phyloP scores from a whole-genome alignment of 2,888 invertebrate species.

The Tachina fera region DNA sequence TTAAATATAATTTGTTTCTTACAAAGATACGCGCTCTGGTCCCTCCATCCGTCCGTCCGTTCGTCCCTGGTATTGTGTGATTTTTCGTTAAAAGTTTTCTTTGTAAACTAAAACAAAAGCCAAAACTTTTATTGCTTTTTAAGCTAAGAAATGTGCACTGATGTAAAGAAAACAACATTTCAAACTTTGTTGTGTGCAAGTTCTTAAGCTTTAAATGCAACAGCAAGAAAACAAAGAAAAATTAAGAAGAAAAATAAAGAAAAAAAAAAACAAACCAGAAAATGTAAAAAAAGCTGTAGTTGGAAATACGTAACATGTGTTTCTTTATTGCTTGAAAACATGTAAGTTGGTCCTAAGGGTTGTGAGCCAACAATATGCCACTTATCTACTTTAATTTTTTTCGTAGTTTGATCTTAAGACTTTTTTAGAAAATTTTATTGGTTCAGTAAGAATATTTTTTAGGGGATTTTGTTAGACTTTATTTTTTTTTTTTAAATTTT shows the following conservation, averaged over 20 bases:
- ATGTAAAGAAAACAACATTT: slow-evolving; percentile 15
- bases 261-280: background rate
- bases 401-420: background rate
- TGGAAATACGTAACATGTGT: slow-evolving; percentile 35
- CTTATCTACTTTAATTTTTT: background rate
- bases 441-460: no score
- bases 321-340: slow-evolving; percentile 13
- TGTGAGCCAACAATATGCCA: background rate
- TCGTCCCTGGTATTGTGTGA: background rate
- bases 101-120: slow-evolving; percentile 30
- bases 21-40: background rate
- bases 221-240: background rate
- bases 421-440: background rate
- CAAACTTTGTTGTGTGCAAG: slow-evolving; percentile 20
- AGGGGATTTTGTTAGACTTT: no score
- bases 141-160: slow-evolving; percentile 52
- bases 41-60: no score
- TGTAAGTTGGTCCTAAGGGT: background rate
- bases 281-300: background rate
- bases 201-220: slow-evolving; percentile 52
- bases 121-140: slow-evolving; percentile 59
- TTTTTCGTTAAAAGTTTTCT: slow-evolving; percentile 13
- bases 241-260: background rate
- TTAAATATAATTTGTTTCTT: slow-evolving; percentile 6
- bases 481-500: no score